These are phyloP conservation scores for Bedellia somnulentella DNA, from an alignment of 2,888 invertebrate species.

Conservation along the genomic window DNA sequence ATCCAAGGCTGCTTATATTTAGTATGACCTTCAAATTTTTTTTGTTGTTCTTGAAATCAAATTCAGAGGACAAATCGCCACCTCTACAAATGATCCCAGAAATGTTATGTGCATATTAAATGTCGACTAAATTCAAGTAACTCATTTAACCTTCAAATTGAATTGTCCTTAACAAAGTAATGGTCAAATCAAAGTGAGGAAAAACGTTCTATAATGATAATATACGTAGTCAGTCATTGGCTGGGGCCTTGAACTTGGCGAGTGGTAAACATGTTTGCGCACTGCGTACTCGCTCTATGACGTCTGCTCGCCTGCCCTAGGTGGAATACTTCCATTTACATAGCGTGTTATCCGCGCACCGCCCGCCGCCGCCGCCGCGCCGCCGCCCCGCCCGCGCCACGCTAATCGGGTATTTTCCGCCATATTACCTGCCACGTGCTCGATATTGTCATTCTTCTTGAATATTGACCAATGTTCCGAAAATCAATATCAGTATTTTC, in stretches of 20 bases:
- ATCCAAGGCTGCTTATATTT: slow-evolving; percentile 36
- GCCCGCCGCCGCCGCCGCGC: neutral
- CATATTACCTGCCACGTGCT: too few relatives aligned
- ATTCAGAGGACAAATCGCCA: neutral
- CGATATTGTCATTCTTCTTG: too few relatives aligned
- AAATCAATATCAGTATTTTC: too few relatives aligned
- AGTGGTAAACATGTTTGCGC: slow-evolving; percentile 54
- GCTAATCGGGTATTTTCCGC: too few relatives aligned
- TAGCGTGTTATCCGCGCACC: slow-evolving; percentile 32
- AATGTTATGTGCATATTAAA: too few relatives aligned
- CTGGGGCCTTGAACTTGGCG: slow-evolving; percentile 51
- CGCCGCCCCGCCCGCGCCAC: too few relatives aligned
- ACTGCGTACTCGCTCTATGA: slow-evolving; percentile 40
- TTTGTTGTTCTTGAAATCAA: neutral
- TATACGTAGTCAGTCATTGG: too few relatives aligned
- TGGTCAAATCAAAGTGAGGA: slow-evolving; percentile 21
- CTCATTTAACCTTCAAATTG: neutral
- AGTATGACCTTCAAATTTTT: slow-evolving; percentile 31
- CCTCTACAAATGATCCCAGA: too few relatives aligned
- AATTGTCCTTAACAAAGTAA: neutral
- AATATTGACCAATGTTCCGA: too few relatives aligned
- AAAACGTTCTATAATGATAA: slow-evolving; percentile 24
- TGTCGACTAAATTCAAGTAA: too few relatives aligned
- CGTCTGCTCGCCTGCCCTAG: slow-evolving; percentile 19
- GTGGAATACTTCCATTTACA: neutral